A percentile compares a stretch with the other conserved stretches of the same genome.
phyloP scores from a whole-genome alignment of 2,888 invertebrate species.

The Mesochorus sp. region DNA sequence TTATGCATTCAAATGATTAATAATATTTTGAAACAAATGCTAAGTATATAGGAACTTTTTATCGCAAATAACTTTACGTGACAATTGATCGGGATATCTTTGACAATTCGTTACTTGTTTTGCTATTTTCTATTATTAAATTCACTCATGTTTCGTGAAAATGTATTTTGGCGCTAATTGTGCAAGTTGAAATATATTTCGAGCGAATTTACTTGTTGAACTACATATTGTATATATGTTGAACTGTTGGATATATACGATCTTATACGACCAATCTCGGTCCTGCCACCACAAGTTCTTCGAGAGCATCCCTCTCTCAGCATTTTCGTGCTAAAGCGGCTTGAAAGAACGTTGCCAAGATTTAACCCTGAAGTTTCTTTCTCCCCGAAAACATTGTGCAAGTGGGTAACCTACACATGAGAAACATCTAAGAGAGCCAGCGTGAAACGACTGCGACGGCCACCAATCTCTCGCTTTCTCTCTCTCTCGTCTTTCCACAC shows the following conservation, averaged over 20 bases:
- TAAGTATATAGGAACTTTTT: too few species aligned
- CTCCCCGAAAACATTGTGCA: constrained; percentile 28
- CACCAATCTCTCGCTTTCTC: constrained; percentile 15
- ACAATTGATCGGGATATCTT: too few species aligned
- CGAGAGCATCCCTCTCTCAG: constrained; percentile 33
- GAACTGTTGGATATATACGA: neutral
- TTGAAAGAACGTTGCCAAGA: constrained; percentile 47
- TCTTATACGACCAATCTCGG: constrained; percentile 42
- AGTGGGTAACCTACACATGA: neutral
- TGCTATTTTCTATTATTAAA: neutral
- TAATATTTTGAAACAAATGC: too few species aligned
- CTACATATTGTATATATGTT: constrained; percentile 1
- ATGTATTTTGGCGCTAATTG: neutral
- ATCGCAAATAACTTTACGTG: too few species aligned
- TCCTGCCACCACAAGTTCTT: constrained; percentile 9
- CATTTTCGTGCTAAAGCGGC: neutral
- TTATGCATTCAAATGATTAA: too few species aligned
- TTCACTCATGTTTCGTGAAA: neutral
- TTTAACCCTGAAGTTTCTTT: constrained; percentile 54
- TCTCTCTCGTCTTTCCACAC: constrained; percentile 8
- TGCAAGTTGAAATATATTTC: constrained; percentile 13
- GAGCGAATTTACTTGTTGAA: constrained; percentile 15
- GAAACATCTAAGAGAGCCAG: neutral
- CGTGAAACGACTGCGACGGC: constrained; percentile 26
- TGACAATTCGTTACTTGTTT: too few species aligned